Evolutionary conservation across 2,113 vertebrate species (phyloP), one percentile per base, ranked within the genome.

Genomic region (Aptenodytes patagonicus): DNA sequence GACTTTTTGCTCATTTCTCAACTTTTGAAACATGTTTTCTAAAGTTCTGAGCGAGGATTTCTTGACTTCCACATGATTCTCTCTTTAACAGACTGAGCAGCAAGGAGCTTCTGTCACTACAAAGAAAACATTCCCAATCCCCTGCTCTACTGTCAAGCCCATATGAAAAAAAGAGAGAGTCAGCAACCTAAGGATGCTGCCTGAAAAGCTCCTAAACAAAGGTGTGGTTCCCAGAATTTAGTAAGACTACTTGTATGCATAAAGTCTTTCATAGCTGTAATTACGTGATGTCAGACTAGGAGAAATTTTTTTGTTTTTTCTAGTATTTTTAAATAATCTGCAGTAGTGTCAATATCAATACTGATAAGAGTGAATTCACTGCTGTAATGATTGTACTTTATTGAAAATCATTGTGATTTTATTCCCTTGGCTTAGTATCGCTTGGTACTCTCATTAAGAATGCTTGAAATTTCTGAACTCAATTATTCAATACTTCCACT

Each of bases 101-200:
- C 60, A 82, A 89, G 76, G 61, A 92, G 60, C 4, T 95, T 87
- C 83, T 92, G 80, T 89, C 87, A 84, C 89, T 91, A 68, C 72
- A 92, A 62, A 91, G 83, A 58, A 89, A 94, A 70, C 0, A 1
- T 51, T 81, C 31, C 79, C 17, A 69, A 80, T 65, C 46, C n/a
- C 13, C 55, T 71, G 31, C 68, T 89, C 69, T 68, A 47, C 65
- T 89, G 77, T 87, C 94, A 95, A 90, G 61, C 5, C 12, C 44
- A 64, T 34, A 19, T 42, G 66, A 58, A 51, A 93, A 69, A 83
- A 62, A 92, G 44, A 81, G 17, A 46, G 42, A 94, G 85, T 84
- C 88, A 92, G 79, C 76, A 95, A 69, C 40, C 36, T 92, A 79
- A 71, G 51, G 77, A 71, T 84, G 60, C 40, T 77, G 44, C 54